Percentiles rank a stretch among this genome's conserved stretches.
Conservation (phyloP, 2,113 vertebrate species). For the Cheirogaleus medius region DNA sequence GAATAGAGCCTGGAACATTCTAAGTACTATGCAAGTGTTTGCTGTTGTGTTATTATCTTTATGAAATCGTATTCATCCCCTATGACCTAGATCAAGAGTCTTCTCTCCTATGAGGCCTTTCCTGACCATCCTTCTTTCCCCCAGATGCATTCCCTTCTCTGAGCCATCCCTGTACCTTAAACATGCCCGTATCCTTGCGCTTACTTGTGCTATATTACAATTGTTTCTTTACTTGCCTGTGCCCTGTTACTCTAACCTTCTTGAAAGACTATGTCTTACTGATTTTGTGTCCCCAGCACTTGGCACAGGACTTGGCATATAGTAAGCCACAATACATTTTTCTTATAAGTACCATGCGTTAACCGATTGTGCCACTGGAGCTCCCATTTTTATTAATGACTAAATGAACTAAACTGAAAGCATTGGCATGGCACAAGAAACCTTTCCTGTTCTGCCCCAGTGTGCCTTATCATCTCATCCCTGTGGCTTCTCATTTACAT, state of each 20-base stretch:
- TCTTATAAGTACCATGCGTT: background rate
- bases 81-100: background rate
- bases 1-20: background rate
- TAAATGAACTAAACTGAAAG: slow-evolving; percentile 28
- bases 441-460: background rate
- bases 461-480: background rate
- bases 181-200: background rate
- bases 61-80: background rate
- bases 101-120: background rate
- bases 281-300: background rate
- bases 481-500: background rate
- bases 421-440: background rate
- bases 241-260: background rate
- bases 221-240: background rate
- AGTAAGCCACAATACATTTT: background rate
- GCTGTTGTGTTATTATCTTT: background rate
- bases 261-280: background rate
- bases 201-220: background rate
- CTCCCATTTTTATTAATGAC: background rate
- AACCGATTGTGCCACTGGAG: too few species aligned
- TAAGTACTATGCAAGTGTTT: background rate
- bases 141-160: background rate
- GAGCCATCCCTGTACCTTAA: background rate
- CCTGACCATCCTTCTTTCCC: background rate
- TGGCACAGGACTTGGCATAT: background rate